These are phyloP conservation scores for Liodrosophila aerea DNA, from an alignment of 2,888 invertebrate species.

Conservation along the genomic window DNA sequence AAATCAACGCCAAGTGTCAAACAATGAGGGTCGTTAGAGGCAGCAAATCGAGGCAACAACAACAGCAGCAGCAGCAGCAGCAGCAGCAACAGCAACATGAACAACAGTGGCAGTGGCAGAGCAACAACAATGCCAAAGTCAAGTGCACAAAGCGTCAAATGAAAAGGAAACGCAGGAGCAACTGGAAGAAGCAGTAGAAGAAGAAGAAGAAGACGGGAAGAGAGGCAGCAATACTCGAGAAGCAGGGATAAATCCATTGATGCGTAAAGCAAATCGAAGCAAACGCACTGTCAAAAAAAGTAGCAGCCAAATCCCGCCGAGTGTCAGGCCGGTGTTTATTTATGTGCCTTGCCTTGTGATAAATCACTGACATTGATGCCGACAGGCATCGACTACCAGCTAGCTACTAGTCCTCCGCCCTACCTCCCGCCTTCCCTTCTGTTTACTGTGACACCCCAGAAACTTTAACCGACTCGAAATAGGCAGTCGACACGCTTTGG, in stretches of 20 bases:
- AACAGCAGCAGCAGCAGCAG: no score
- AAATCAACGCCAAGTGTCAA: constrained; percentile 73
- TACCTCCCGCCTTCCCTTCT: background rate
- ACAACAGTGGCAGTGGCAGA: no score
- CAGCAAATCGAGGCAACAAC: constrained; percentile 65
- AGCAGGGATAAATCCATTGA: constrained; percentile 62
- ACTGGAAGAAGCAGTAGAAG: no score
- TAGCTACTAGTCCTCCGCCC: background rate
- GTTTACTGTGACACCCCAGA: constrained; percentile 40
- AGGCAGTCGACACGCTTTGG: constrained; percentile 61
- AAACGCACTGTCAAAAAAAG: constrained; percentile 59
- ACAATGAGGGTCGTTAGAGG: constrained; percentile 75
- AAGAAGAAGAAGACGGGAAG: background rate
- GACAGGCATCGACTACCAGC: constrained; percentile 42
- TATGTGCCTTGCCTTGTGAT: constrained; percentile 70
- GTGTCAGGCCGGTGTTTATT: constrained; percentile 65
- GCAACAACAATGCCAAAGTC: constrained; percentile 56
- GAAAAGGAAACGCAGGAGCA: constrained; percentile 61
- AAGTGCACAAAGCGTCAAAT: constrained; percentile 76
- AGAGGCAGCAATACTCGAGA: background rate
- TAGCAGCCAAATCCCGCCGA: constrained; percentile 42
- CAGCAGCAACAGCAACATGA: no score
- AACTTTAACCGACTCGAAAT: constrained; percentile 63
- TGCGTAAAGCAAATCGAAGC: constrained; percentile 69
- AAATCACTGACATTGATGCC: constrained; percentile 75